These are phyloP conservation scores for Lutjanus campechanus DNA, from an alignment of 2,797 vertebrate genomes.

Conservation along the genomic window DNA sequence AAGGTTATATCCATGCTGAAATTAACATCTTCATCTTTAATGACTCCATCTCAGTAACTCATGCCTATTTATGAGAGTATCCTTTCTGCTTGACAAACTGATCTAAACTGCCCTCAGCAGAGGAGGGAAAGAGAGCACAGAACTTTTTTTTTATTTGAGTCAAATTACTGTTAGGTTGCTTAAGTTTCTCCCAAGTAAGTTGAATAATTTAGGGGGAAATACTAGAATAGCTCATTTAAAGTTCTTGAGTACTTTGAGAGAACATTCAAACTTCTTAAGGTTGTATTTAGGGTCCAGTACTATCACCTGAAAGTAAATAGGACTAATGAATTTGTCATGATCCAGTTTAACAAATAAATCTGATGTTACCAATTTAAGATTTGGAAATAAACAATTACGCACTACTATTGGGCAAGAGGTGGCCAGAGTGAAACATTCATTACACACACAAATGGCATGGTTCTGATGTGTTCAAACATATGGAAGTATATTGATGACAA, in stretches of 20 bases:
- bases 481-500: neutral
- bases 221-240: conserved; percentile 18
- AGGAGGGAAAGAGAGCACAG: neutral
- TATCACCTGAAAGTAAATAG: neutral
- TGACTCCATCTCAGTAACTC: conserved; percentile 49
- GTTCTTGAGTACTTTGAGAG: neutral
- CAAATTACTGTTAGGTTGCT: conserved; percentile 21
- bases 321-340: neutral
- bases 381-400: neutral
- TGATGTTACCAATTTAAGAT: neutral
- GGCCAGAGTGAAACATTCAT: neutral
- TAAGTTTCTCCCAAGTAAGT: conserved; percentile 13
- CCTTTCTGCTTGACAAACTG: conserved; percentile 48
- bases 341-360: neutral
- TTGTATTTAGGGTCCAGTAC: neutral
- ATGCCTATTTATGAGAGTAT: conserved; percentile 53
- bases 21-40: conserved; percentile 74
- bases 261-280: conserved; percentile 7
- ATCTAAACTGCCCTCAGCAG: conserved; percentile 30
- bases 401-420: neutral
- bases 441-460: neutral
- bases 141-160: neutral
- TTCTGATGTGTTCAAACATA: neutral
- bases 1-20: conserved; percentile 61
- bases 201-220: conserved; percentile 31